phyloP scores from a whole-genome alignment of 2,888 invertebrate genomes.

The Lamellibrachia satsuma region DNA sequence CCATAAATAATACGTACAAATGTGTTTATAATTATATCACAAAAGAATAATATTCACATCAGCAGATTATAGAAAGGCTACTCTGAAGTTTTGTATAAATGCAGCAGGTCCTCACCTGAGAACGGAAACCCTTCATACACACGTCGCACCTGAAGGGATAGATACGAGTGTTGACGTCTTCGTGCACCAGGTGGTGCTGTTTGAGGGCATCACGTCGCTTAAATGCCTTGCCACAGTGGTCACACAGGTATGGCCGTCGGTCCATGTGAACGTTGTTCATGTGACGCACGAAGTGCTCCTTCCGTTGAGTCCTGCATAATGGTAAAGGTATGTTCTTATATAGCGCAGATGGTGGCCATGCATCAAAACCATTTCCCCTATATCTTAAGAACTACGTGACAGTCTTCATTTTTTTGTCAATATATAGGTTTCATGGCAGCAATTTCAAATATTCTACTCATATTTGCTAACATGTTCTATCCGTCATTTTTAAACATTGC shows the following conservation, averaged over 20 bases:
- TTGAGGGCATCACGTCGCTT: slow-evolving; percentile 69
- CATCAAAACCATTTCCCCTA: no score
- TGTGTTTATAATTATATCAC: no score
- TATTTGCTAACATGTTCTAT: no score
- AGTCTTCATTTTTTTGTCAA: no score
- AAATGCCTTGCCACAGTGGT: slow-evolving; percentile 69
- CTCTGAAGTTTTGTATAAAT: neutral
- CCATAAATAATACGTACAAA: no score
- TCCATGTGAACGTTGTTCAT: slow-evolving; percentile 68
- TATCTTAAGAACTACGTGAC: neutral
- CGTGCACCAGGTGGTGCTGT: slow-evolving; percentile 60
- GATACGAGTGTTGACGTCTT: slow-evolving; percentile 41
- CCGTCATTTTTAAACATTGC: no score
- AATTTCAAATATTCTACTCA: no score
- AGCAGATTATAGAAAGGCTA: neutral
- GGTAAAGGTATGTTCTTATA: no score
- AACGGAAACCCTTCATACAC: slow-evolving; percentile 63
- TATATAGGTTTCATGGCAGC: no score
- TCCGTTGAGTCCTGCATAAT: slow-evolving; percentile 60
- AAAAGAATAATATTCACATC: no score
- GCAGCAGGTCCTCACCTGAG: slow-evolving; percentile 48
- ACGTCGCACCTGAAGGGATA: slow-evolving; percentile 54
- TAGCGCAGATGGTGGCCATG: neutral
- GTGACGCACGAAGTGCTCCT: slow-evolving; percentile 64
- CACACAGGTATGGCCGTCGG: slow-evolving; percentile 69